phyloP scores from a whole-genome alignment of 2,113 vertebrate species.

The Gallinago jamesoni region DNA sequence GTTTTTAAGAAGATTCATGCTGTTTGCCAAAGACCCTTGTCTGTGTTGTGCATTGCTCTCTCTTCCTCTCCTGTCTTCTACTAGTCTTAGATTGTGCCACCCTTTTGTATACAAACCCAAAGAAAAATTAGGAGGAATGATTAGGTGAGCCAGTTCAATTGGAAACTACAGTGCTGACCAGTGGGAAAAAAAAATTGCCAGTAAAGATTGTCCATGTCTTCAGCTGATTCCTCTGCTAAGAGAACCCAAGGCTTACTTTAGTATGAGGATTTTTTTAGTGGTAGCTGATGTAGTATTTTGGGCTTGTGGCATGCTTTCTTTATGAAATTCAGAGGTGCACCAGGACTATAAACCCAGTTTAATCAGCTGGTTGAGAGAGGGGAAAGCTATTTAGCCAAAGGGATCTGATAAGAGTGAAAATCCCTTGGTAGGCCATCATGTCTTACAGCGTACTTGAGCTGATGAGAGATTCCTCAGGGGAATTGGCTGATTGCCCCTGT shows the following conservation, averaged over 20 bases:
- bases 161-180: not conserved
- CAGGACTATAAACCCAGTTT: not conserved
- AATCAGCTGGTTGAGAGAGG: not conserved
- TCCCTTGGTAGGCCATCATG: not conserved
- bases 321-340: not conserved
- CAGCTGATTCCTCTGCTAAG: not conserved
- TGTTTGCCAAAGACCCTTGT: constrained; percentile 15
- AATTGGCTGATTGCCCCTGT: not conserved
- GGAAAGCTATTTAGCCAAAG: not conserved
- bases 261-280: not conserved
- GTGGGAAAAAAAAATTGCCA: not conserved
- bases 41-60: not conserved
- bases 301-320: not conserved
- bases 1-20: constrained; percentile 27
- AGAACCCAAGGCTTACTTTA: not conserved
- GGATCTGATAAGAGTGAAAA: not conserved
- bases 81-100: not conserved
- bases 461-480: not conserved
- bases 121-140: not conserved
- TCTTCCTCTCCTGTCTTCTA: constrained; percentile 39
- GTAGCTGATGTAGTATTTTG: not conserved
- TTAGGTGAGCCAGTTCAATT: not conserved
- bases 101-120: not conserved
- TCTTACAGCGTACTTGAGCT: not conserved
- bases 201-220: not conserved